Evolutionary conservation across 2,797 vertebrate species (phyloP).

Genomic region (Mus spretus): DNA sequence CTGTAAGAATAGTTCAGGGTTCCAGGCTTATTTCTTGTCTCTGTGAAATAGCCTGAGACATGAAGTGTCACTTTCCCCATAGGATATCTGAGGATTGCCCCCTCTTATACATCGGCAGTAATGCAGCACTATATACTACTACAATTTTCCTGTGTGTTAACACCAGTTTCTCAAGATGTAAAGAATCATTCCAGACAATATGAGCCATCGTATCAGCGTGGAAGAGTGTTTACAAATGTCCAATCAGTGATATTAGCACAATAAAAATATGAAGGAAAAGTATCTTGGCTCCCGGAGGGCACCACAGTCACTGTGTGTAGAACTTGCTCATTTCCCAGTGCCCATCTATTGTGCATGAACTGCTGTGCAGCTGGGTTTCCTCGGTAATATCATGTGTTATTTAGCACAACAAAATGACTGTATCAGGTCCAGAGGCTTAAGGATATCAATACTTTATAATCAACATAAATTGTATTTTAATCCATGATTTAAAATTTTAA

Average conservation of each 20-base stretch:
- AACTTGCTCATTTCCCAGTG: neutral
- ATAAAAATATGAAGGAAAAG: neutral
- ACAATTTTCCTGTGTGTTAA: neutral
- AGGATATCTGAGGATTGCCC: neutral
- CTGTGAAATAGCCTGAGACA: neutral
- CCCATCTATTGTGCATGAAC: neutral
- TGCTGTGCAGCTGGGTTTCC: neutral
- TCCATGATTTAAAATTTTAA: neutral
- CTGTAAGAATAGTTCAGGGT: neutral
- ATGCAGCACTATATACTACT: neutral
- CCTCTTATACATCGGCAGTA: neutral
- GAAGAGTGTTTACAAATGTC: neutral
- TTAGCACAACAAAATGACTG: neutral
- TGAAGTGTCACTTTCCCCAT: neutral
- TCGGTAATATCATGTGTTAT: neutral
- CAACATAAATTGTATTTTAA: constrained; percentile 6
- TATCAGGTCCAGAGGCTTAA: neutral
- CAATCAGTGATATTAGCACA: neutral
- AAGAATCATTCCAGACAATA: neutral
- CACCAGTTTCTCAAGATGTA: neutral
- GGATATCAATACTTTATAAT: neutral
- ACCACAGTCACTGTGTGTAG: neutral
- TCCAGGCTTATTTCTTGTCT: neutral
- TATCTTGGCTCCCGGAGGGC: neutral
- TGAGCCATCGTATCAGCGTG: neutral